Evolutionary conservation across 2,113 vertebrate genomes (phyloP).

Genomic region (Ciconia maguari): DNA sequence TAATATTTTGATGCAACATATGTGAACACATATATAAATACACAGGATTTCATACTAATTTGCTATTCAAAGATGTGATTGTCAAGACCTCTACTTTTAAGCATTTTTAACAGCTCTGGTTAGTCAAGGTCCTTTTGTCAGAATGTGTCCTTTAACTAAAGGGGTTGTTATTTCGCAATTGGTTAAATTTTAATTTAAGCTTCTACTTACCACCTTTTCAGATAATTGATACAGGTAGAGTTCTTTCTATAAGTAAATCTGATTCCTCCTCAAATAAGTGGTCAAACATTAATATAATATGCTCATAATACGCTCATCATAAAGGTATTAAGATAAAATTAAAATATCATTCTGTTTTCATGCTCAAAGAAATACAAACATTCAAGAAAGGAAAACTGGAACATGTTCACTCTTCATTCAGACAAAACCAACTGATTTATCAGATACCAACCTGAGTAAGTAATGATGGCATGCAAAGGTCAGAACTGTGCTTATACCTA

Average conservation of each 20-base stretch:
- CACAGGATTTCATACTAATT: neutral
- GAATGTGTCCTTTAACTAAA: neutral
- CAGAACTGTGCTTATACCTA: neutral
- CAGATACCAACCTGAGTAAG: constrained; percentile 49
- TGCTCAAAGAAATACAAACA: constrained; percentile 53
- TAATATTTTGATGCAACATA: neutral
- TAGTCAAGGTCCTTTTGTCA: neutral
- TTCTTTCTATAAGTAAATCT: neutral
- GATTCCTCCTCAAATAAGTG: neutral
- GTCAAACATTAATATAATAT: neutral
- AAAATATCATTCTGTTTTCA: neutral
- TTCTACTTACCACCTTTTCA: neutral
- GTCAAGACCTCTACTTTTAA: neutral
- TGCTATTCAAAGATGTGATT: neutral
- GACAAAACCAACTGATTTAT: constrained; percentile 23
- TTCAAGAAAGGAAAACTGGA: constrained; percentile 17
- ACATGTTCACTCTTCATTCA: neutral
- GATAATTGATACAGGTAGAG: neutral
- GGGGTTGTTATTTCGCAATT: neutral
- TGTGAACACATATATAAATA: neutral
- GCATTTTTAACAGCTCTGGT: neutral
- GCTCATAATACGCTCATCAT: neutral
- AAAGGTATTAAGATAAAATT: neutral
- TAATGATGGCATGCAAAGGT: neutral
- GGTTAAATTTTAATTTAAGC: neutral